These are phyloP conservation scores for Tethea ocularis DNA, from an alignment of 2,888 invertebrate species.

Conservation along the genomic window DNA sequence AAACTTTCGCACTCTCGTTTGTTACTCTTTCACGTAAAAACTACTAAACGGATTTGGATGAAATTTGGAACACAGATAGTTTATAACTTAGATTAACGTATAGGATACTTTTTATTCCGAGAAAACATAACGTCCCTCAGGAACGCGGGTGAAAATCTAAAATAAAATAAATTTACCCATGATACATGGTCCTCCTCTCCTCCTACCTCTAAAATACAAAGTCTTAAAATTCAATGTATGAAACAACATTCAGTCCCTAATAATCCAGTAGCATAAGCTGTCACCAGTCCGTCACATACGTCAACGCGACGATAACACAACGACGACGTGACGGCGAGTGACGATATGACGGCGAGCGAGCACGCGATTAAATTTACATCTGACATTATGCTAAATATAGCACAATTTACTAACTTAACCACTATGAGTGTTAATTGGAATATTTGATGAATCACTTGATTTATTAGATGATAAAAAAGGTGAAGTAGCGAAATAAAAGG, in stretches of 20 bases:
- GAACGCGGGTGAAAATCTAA: no score
- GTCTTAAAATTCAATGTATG: neutral
- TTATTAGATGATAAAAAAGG: neutral
- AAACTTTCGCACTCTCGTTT: no score
- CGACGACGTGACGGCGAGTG: neutral
- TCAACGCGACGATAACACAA: neutral
- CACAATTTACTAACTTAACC: neutral
- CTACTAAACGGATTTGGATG: no score
- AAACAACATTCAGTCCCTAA: neutral
- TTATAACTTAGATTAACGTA: no score
- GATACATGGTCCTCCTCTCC: no score
- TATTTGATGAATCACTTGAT: neutral
- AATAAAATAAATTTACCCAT: no score
- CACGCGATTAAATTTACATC: conserved; percentile 3
- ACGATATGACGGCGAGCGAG: neutral
- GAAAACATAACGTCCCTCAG: no score
- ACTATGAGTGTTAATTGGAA: neutral
- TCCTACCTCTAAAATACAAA: neutral
- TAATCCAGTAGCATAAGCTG: neutral
- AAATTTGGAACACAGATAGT: no score
- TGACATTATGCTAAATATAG: neutral
- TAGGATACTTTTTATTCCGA: no score
- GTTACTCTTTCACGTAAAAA: no score
- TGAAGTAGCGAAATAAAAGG: neutral
- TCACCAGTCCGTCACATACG: neutral